Conservation (phyloP, 2,888 invertebrate species). For the Aelia acuminata region DNA sequence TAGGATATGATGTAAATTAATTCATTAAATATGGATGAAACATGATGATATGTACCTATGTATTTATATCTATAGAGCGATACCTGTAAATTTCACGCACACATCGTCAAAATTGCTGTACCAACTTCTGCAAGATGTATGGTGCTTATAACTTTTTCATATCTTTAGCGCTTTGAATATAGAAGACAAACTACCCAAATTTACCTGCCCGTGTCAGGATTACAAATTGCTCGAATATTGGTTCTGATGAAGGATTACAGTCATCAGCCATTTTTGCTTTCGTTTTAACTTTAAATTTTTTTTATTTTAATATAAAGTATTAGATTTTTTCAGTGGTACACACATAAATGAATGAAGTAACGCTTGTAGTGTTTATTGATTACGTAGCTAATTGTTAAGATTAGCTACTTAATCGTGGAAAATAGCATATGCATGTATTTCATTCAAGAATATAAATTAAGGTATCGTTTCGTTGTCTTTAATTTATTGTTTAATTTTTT, state of each 20-base stretch:
- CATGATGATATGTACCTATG: neutral
- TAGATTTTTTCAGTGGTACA: neutral
- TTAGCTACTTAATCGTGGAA: no score
- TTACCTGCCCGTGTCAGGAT: conserved; percentile 24
- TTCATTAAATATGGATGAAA: neutral
- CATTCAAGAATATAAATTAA: no score
- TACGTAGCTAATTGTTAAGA: neutral
- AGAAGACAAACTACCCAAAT: conserved; percentile 17
- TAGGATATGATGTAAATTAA: neutral
- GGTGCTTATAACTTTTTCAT: conserved; percentile 25
- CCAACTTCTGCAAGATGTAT: conserved; percentile 11
- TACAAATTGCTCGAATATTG: conserved; percentile 27
- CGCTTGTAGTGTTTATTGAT: neutral
- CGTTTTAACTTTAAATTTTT: neutral
- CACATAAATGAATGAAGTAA: neutral
- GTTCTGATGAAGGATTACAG: conserved; percentile 25
- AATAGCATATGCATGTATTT: no score
- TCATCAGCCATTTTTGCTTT: neutral
- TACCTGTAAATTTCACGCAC: neutral
- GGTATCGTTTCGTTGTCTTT: no score
- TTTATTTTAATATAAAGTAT: neutral
- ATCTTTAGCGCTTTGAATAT: neutral
- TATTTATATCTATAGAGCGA: neutral
- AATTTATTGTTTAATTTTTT: no score
- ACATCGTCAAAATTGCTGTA: neutral